Percentiles rank a stretch among this genome's conserved stretches.
Evolutionary conservation across 2,797 vertebrate genomes (phyloP).

Genomic region (Scomberomorus guttatus): DNA sequence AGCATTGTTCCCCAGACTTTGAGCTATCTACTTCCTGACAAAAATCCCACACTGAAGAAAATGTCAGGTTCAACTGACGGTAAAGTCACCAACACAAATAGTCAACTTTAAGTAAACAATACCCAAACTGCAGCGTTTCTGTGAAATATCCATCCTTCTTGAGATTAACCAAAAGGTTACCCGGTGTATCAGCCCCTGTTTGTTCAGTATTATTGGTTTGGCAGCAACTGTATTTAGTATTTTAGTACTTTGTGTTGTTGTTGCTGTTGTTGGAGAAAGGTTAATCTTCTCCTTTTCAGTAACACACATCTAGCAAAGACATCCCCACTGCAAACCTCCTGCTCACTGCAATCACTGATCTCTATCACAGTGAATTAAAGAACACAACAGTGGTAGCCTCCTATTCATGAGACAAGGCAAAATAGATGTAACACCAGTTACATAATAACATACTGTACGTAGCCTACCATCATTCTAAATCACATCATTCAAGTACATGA

Average conservation of each 20-base stretch:
- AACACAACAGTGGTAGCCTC: not conserved
- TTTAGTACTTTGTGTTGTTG: too few relatives aligned
- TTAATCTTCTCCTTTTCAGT: conserved; percentile 5
- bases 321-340: conserved; percentile 6
- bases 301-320: conserved; percentile 9
- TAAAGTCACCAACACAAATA: not conserved
- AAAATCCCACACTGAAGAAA: too few relatives aligned
- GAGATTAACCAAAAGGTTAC: not conserved
- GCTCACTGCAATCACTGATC: not conserved
- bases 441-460: not conserved
- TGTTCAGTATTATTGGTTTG: too few relatives aligned
- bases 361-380: not conserved
- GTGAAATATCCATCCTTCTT: not conserved
- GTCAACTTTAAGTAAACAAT: not conserved
- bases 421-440: not conserved
- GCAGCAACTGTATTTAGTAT: too few relatives aligned
- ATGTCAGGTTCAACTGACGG: not conserved
- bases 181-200: too few relatives aligned
- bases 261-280: not conserved
- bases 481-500: not conserved
- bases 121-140: not conserved
- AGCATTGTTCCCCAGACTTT: not conserved
- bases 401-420: not conserved
- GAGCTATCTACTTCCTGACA: not conserved
- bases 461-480: too few relatives aligned